Base-by-base conservation (phyloP, 2,888 invertebrate species). In the Autographa pulchrina region DNA sequence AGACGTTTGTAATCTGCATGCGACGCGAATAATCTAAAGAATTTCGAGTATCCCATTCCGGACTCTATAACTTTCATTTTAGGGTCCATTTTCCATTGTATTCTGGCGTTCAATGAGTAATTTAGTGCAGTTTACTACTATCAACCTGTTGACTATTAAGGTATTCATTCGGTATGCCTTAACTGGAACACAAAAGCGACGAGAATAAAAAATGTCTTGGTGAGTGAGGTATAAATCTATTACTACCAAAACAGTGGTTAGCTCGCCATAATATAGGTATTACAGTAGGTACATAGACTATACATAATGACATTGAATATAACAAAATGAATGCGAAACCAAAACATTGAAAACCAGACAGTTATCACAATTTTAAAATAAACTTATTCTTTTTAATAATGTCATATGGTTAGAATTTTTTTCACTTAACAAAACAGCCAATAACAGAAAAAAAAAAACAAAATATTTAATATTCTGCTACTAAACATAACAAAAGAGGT, bases 141-240 rank as follows among this genome's bases (percentile, higher is more conserved):
- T 73, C 70, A 80, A 83, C 82, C 75, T 77, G 73, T 68, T 75
- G 78, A 65, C 78, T 83, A 82, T 80, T 86, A 85, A 78, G 82
- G 81, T 81, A 78, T 82, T 78, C 77, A 72, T 72, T 64, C 61
- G 64, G 75, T 77, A 82, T 79, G 68, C 74, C 72, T 82, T 82
- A 85, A 88, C 79, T 85, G 72, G 82, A 75, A 62, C 74, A 89
- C 86, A 88, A 89, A 86, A 78, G 79, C 60, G 54, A 59, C 52
- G 72, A 48, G 35, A 60, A 48, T 56, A 25, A 25, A 20, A 56
- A 56, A 20, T 11, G 54, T 56, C 20, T 25, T 13, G 13, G 54
- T 56, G 20, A 25, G 13, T 25, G n/a, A 5, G n/a, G 48, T n/a
- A n/a, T 48, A 48, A 48, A n/a, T 11, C 5, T 43, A 48, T 48